A percentile compares a stretch with the other conserved stretches of the same genome.
These are phyloP conservation scores for Cataglyphis livida DNA, from an alignment of 2,888 invertebrate species.

Conservation along the genomic window DNA sequence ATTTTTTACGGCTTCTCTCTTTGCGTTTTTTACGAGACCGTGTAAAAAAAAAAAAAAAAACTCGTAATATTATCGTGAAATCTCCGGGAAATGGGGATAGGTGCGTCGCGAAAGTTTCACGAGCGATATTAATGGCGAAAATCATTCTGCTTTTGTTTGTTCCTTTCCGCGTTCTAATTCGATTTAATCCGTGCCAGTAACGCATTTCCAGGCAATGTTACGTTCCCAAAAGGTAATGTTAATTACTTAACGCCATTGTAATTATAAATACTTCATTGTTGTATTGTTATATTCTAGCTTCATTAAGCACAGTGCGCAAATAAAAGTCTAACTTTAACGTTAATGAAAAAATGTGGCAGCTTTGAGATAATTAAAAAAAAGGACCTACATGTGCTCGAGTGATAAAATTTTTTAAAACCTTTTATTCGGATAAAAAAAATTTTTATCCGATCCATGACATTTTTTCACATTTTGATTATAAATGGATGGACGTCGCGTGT, in stretches of 20 bases:
- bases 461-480: conserved; percentile 25
- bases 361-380: neutral
- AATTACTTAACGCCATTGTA: conserved; percentile 38
- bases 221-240: conserved; percentile 26
- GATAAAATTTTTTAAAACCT: neutral
- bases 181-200: conserved; percentile 38
- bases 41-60: neutral
- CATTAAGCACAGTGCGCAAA: conserved; percentile 22
- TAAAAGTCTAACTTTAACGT: conserved; percentile 17
- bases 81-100: neutral
- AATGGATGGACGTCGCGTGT: neutral
- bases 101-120: neutral
- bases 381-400: neutral
- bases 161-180: conserved; percentile 4
- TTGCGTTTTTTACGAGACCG: neutral
- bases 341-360: conserved; percentile 16
- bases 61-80: neutral
- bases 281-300: conserved; percentile 14
- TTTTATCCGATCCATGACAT: neutral
- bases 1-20: neutral
- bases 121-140: conserved; percentile 17
- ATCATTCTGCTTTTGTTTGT: conserved; percentile 22
- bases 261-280: conserved; percentile 29
- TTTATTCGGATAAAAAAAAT: neutral
- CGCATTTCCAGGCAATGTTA: neutral